phyloP scores from a whole-genome alignment of 2,797 vertebrate genomes.

The Gobio occitaniae region DNA sequence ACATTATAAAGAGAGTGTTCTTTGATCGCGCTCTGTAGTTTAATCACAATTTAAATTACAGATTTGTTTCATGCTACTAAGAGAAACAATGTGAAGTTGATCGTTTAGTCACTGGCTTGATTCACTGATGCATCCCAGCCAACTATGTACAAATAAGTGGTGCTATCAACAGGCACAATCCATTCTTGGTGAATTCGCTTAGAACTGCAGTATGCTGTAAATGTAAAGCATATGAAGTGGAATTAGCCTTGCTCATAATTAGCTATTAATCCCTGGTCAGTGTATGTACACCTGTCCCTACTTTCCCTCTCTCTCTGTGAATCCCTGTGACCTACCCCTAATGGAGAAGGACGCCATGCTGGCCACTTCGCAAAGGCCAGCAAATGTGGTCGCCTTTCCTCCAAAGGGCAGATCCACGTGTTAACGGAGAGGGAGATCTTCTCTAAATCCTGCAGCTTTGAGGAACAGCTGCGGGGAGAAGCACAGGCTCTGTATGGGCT shows the following conservation, averaged over 20 bases:
- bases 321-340: constrained; percentile 70
- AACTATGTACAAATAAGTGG: background rate
- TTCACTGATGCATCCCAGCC: background rate
- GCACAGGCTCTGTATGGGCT: constrained; percentile 16
- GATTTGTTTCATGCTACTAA: no score
- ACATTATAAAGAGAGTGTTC: no score
- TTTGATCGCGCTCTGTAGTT: no score
- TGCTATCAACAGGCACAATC: background rate
- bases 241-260: constrained; percentile 40
- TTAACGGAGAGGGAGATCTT: constrained; percentile 76
- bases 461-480: constrained; percentile 71
- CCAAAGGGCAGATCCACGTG: constrained; percentile 67
- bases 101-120: no score
- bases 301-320: constrained; percentile 58
- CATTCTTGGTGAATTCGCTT: background rate
- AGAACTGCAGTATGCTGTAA: constrained; percentile 2
- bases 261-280: constrained; percentile 38
- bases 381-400: constrained; percentile 58
- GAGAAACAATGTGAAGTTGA: no score
- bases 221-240: constrained; percentile 13
- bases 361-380: constrained; percentile 56
- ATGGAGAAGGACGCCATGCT: constrained; percentile 52
- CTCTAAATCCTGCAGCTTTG: constrained; percentile 74
- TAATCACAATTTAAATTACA: no score
- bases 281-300: constrained; percentile 40